Evolutionary conservation across 2,797 vertebrate genomes (phyloP).

Genomic region (Loris lydekkerianus): DNA sequence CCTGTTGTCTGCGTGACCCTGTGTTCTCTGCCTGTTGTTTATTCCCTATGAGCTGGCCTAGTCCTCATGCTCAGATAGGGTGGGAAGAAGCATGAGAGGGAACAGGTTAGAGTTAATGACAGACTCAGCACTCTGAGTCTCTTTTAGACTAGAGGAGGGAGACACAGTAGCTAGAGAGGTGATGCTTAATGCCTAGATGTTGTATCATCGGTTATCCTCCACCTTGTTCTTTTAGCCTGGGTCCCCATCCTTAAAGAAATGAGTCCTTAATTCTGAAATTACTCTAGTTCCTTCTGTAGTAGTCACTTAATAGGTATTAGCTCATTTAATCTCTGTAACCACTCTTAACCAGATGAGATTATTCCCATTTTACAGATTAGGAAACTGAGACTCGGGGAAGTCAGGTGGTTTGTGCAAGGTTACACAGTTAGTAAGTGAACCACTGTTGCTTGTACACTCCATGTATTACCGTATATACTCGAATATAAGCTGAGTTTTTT

Average conservation of each 20-base stretch:
- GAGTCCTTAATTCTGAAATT: neutral
- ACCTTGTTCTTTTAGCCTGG: neutral
- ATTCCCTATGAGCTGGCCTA: neutral
- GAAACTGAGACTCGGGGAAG: conserved; percentile 1
- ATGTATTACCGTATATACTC: neutral
- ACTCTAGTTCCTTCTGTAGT: neutral
- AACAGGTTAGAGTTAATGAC: neutral
- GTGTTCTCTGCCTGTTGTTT: neutral
- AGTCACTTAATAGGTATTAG: neutral
- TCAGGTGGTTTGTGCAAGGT: neutral
- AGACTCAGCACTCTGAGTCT: neutral
- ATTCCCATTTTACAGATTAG: conserved; percentile 26
- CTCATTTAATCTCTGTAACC: neutral
- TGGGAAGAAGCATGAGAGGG: neutral
- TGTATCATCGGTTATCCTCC: neutral
- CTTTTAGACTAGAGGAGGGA: neutral
- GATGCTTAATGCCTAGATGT: neutral
- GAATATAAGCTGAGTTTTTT: too few relatives aligned
- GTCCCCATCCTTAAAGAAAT: neutral
- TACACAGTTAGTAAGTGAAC: neutral
- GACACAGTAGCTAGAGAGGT: neutral
- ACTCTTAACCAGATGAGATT: neutral
- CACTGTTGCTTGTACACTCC: neutral
- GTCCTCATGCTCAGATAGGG: neutral
- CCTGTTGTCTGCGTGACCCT: neutral